Percentiles rank a stretch among this genome's conserved stretches.
Conservation (phyloP, 1,140 invertebrate species). For the Anadara kagoshimensis region DNA sequence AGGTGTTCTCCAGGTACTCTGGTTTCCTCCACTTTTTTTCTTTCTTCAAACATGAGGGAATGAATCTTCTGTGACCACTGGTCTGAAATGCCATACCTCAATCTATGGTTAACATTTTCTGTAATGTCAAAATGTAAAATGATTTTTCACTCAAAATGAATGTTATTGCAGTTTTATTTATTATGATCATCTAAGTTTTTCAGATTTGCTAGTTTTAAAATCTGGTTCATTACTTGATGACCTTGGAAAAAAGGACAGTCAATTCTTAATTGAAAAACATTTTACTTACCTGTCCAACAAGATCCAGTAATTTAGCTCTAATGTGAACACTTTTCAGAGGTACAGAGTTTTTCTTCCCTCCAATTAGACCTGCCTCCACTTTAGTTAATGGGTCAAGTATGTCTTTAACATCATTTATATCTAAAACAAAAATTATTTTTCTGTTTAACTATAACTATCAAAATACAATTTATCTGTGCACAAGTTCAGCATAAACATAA, state of each 20-base stretch:
- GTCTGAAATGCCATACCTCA: neutral
- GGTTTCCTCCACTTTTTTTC: neutral
- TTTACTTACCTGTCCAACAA: conserved; percentile 67
- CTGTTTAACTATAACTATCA: neutral
- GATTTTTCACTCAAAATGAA: neutral
- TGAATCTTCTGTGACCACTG: neutral
- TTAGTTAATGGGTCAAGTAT: conserved; percentile 59
- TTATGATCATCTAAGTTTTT: neutral
- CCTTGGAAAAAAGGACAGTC: too few species aligned
- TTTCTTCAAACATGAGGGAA: neutral
- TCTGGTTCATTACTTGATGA: too few species aligned
- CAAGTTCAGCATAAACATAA: neutral
- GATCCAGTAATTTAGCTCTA: conserved; percentile 67
- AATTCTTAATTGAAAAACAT: neutral
- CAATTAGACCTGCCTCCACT: conserved; percentile 61
- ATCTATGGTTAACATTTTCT: neutral
- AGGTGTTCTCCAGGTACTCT: neutral
- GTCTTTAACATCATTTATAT: conserved; percentile 51
- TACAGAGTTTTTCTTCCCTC: conserved; percentile 48
- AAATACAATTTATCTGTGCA: neutral
- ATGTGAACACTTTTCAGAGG: conserved; percentile 70
- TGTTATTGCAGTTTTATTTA: neutral
- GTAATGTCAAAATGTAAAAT: too few species aligned
- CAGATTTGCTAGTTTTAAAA: neutral
- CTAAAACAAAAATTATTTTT: conserved; percentile 19